Evolutionary conservation across 2,888 invertebrate genomes (phyloP), one percentile per base, ranked within the genome.

Genomic region (Acleris sparsana): DNA sequence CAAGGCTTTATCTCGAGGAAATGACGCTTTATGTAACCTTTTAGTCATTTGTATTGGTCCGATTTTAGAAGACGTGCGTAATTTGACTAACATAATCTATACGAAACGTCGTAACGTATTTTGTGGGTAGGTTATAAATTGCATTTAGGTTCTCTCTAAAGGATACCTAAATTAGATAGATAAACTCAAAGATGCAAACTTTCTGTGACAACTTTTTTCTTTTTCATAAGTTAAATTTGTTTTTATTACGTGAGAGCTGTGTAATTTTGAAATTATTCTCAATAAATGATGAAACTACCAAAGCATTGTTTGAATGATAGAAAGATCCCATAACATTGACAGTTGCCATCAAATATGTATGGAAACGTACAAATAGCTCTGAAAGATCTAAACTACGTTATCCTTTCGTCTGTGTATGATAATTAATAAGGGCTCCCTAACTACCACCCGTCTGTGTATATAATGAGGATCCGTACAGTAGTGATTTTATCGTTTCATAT

Each of bases 211-310:
- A 39, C 44, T 48, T 70, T 71, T 71, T 69, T 73, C 71, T 71
- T 69, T 74, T 76, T 77, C 71, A 70, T 71, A 76, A 74, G 78
- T 74, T 73, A 74, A 75, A 73, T 83, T 84, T 84, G 76, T 75
- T 83, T 84, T 85, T 82, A 76, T 84, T 81, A 80, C 80, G 75
- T 82, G 75, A 77, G 73, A 81, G 73, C 80, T 75, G 77, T 85
- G 83, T 87, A 86, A 79, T 86, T 85, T 83, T 80, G 76, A 85
- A 82, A 86, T 87, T 83, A 81, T 77, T 86, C 86, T 88, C 84
- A 88, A 87, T 89, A 89, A 90, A 89, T 60, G 46, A 53, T 57
- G 71, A 80, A 76, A 76, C 73, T 73, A 76, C 69, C 46, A 67
- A 55, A n/a, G 52, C 18, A 17, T 22, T 33, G 67, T 67, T 65